Conservation (phyloP, 92 coral and sea anemone species). For the Scolanthus callimorphus region DNA sequence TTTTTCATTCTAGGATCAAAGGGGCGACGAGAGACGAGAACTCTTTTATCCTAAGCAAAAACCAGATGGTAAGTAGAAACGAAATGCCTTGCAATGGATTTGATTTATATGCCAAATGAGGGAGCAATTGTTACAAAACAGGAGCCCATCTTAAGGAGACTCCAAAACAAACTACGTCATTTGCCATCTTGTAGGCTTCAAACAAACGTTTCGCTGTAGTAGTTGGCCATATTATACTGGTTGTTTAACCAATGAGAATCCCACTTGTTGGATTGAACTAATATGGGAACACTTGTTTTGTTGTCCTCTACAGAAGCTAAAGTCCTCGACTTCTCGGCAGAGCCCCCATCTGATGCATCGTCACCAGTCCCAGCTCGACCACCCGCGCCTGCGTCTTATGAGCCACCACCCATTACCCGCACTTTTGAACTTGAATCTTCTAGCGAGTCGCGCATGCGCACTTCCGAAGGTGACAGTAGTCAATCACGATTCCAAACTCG, state of each 20-base stretch:
- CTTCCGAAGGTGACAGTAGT: background rate
- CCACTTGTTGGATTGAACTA: no score
- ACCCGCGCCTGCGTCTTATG: background rate
- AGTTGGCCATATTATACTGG: no score
- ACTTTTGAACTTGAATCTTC: background rate
- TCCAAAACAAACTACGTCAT: no score
- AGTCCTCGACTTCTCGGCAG: background rate
- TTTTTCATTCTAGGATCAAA: background rate
- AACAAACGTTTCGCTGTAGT: no score
- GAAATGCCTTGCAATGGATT: no score
- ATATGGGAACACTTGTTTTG: no score
- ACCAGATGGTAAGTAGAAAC: background rate
- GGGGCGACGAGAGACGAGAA: background rate
- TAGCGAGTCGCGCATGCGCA: background rate
- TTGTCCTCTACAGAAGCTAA: background rate
- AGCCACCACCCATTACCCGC: background rate
- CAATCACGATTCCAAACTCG: background rate
- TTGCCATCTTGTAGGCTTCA: no score
- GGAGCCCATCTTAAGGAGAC: no score
- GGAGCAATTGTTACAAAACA: no score
- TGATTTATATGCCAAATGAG: no score
- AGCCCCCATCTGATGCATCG: background rate
- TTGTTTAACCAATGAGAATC: no score
- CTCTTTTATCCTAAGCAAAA: background rate
- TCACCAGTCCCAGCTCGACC: background rate